phyloP scores from a whole-genome alignment of 2,113 vertebrate species.

The Anas platyrhynchos region DNA sequence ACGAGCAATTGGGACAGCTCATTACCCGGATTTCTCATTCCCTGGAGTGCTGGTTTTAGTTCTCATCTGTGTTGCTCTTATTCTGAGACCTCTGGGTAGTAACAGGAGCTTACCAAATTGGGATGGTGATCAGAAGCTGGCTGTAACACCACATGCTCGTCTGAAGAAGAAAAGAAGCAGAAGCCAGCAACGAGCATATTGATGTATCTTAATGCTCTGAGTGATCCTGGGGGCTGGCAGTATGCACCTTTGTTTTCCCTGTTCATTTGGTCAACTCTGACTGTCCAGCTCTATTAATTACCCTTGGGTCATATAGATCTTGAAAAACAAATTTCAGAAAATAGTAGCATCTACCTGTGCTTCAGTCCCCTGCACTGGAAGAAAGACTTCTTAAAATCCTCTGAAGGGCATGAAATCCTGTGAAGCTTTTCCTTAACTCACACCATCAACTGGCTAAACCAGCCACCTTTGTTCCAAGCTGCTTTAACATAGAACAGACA shows the following conservation, averaged over 20 bases:
- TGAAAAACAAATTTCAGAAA: neutral
- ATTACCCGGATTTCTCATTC: neutral
- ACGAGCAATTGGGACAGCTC: neutral
- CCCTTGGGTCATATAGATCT: neutral
- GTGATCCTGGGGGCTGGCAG: no score
- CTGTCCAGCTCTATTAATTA: neutral
- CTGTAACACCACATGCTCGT: neutral
- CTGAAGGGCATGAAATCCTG: no score
- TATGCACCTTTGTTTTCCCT: neutral
- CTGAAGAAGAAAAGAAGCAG: neutral
- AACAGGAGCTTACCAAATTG: neutral
- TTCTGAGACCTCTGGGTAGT: neutral
- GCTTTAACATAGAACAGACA: rapidly evolving
- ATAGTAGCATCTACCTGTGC: neutral
- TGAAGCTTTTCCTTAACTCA: neutral
- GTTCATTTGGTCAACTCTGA: neutral
- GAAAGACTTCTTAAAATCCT: neutral
- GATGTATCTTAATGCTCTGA: neutral
- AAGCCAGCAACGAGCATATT: neutral
- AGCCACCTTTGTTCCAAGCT: neutral
- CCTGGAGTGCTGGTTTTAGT: neutral
- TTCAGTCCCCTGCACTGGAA: neutral
- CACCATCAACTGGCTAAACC: neutral
- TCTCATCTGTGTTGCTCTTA: neutral
- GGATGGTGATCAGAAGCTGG: neutral